Percentiles rank a stretch among this genome's conserved stretches.
These are phyloP conservation scores for Tenualosa ilisha DNA, from an alignment of 2,797 vertebrate genomes.

Conservation along the genomic window DNA sequence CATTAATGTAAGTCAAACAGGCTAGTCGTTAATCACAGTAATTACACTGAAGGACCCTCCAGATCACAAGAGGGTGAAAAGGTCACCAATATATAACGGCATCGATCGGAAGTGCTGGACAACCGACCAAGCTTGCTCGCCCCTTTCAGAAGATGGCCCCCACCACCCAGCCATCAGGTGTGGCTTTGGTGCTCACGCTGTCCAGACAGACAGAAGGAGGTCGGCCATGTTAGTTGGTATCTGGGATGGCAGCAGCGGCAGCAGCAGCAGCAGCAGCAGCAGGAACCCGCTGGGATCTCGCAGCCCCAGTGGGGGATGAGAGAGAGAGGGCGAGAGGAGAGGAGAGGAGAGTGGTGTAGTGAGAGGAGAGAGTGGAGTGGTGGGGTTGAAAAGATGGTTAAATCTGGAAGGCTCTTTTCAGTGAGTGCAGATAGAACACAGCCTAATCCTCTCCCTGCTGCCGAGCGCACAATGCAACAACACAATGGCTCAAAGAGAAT, in stretches of 20 bases:
- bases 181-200: background rate
- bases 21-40: slow-evolving; percentile 1
- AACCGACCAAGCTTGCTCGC: no score
- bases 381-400: background rate
- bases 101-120: background rate
- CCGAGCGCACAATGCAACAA: slow-evolving; percentile 40
- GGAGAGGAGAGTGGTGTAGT: background rate
- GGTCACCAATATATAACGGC: slow-evolving; percentile 3
- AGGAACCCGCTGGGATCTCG: background rate
- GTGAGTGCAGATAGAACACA: background rate
- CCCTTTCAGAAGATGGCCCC: background rate
- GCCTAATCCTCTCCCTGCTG: slow-evolving; percentile 39
- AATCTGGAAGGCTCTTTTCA: slow-evolving; percentile 20
- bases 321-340: background rate
- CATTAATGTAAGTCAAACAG: background rate
- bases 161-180: background rate
- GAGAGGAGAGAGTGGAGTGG: background rate
- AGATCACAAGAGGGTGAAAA: slow-evolving; percentile 16
- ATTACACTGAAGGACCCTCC: background rate
- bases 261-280: no score
- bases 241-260: background rate
- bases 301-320: background rate
- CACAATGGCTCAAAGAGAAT: slow-evolving; percentile 40
- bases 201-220: background rate
- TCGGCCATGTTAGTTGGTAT: background rate